These are phyloP conservation scores for Carapus acus DNA, from an alignment of 2,797 vertebrate species.

Conservation along the genomic window DNA sequence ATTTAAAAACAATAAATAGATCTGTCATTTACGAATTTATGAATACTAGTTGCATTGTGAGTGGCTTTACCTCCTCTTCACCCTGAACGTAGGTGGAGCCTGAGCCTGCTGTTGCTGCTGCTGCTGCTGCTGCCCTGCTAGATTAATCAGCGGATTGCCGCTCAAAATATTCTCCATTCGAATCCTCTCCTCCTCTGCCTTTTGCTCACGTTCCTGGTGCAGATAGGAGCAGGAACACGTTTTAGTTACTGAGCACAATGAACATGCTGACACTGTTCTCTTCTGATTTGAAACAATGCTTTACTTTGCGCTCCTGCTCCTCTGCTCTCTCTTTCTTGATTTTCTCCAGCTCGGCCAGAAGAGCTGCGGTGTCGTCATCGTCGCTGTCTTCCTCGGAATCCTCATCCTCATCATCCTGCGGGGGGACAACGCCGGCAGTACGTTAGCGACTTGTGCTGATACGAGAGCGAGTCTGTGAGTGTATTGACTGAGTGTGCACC, in stretches of 20 bases:
- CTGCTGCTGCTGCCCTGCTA: conserved; percentile 82
- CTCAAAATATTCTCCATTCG: conserved; percentile 98
- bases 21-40: no score
- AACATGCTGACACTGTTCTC: no score
- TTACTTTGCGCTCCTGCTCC: conserved; percentile 94
- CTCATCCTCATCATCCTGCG: conserved; percentile 85
- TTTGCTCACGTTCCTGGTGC: conserved; percentile 90
- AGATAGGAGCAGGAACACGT: no score
- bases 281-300: conserved; percentile 11
- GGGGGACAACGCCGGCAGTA: conserved; percentile 3
- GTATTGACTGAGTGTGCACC: no score
- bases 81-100: conserved; percentile 82
- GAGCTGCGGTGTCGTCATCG: conserved; percentile 93
- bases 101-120: conserved; percentile 68
- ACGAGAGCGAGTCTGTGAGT: no score
- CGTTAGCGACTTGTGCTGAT: conserved; percentile 1
- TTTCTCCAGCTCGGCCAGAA: conserved; percentile 95
- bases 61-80: conserved; percentile 87
- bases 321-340: conserved; percentile 98
- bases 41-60: conserved; percentile 2
- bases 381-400: conserved; percentile 89
- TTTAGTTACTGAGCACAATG: no score
- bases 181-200: conserved; percentile 96
- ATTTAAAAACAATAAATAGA: no score
- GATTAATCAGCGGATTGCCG: conserved; percentile 92